Evolutionary conservation across 1,140 invertebrate genomes (phyloP).

Genomic region (Nephotettix cincticeps): DNA sequence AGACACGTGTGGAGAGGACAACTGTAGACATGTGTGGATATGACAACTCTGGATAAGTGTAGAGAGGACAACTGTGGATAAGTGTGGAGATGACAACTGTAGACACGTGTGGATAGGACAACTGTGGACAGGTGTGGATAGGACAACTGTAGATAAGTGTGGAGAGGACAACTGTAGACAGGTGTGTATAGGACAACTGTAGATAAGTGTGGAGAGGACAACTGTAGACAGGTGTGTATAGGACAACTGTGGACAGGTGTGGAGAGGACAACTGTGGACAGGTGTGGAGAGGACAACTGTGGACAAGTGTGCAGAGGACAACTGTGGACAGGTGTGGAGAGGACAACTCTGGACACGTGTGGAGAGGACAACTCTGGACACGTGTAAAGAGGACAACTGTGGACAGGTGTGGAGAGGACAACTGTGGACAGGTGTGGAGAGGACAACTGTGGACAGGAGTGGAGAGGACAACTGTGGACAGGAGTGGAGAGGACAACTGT

Average conservation of each 20-base stretch:
- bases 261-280: not conserved
- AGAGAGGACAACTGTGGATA: not conserved
- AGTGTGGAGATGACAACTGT: not conserved
- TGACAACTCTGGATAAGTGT: not conserved
- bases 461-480: not conserved
- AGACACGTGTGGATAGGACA: not conserved
- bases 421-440: not conserved
- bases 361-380: not conserved
- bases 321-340: not conserved
- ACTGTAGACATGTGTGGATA: not conserved
- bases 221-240: not conserved
- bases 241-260: not conserved
- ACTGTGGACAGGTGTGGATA: no score
- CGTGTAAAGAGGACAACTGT: not conserved
- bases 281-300: not conserved
- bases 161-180: not conserved
- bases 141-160: no score
- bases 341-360: not conserved
- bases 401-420: not conserved
- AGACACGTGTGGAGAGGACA: not conserved
- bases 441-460: no score
- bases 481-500: not conserved
- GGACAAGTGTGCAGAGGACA: not conserved
- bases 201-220: not conserved
- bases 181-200: not conserved